Evolutionary conservation across 2,113 vertebrate species (phyloP), one percentile per base, ranked within the genome.

Genomic region (Silurus asotus): DNA sequence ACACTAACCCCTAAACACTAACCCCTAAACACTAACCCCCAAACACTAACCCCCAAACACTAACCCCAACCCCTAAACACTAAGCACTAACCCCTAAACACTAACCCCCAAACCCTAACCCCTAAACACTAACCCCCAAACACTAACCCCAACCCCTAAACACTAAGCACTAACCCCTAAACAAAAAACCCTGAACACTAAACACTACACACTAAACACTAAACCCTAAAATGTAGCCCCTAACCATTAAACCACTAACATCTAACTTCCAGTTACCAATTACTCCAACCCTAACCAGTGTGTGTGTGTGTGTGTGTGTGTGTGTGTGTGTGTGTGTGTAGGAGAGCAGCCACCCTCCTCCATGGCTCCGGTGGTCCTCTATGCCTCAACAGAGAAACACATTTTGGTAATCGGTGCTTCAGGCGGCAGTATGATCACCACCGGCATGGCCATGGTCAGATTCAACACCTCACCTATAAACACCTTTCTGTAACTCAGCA

Each of bases 301-400:
- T 59, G 62, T 53, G 20, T 48, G 14, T 67, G 28, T 70, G 62
- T 61, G 19, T 56, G 15, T 70, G 59, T 61, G 59, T 76, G 75
- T 48, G 78, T 76, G 19, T 75, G 77, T 79, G 25, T 85, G 76
- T 83, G 56, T 86, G 10, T 84, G 59, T 75, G 0, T 88, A 98
- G 98, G 97, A 10, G 96, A 98, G 88, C 94, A 92, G 69, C 98
- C 97, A 25, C 97, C 97, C 0, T 99, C 98, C 2, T 97, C 96
- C 53, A 99, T 99, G 97, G 91, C 92, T 7, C 98, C 98, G 0
- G 93, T 93, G 13, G 20, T 89, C 56, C 84, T 88, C 17, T 28
- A 96, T 84, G 94, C 94, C 45, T 37, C 84, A 76, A 92, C 94
- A 81, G 90, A 93, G 79, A 90, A 94, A n/a, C 93, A 94, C 2